These are phyloP conservation scores for Australoheros facetus DNA, from an alignment of 2,797 vertebrate genomes.

Conservation along the genomic window DNA sequence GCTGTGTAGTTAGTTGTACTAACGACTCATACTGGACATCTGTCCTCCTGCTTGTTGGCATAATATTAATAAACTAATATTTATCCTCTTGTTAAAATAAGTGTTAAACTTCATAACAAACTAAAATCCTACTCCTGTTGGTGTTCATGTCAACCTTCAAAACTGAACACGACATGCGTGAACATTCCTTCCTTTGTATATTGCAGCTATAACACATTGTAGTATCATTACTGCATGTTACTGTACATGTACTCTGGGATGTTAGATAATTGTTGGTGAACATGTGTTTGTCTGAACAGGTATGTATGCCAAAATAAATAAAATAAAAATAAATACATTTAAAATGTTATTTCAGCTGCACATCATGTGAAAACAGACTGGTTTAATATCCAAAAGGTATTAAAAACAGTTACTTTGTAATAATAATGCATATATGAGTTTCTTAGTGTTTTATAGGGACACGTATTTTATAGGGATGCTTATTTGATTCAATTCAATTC, in stretches of 20 bases:
- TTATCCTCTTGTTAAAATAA: too few species aligned
- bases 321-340: accelerated
- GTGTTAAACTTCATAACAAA: too few species aligned
- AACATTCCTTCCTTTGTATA: background rate
- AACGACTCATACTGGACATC: background rate
- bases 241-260: background rate
- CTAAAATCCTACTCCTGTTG: too few species aligned
- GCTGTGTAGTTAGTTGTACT: background rate
- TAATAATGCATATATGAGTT: background rate
- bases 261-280: background rate
- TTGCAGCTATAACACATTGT: background rate
- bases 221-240: background rate
- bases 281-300: accelerated
- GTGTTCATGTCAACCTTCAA: background rate
- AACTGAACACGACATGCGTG: background rate
- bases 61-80: too few species aligned
- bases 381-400: background rate
- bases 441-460: accelerated
- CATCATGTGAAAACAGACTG: background rate
- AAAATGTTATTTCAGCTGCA: background rate
- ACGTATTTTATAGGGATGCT: background rate
- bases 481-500: background rate
- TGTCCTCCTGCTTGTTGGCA: background rate
- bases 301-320: too few species aligned
- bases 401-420: background rate